Conservation (phyloP, 2,113 vertebrate species). For the Nothocercus julius region DNA sequence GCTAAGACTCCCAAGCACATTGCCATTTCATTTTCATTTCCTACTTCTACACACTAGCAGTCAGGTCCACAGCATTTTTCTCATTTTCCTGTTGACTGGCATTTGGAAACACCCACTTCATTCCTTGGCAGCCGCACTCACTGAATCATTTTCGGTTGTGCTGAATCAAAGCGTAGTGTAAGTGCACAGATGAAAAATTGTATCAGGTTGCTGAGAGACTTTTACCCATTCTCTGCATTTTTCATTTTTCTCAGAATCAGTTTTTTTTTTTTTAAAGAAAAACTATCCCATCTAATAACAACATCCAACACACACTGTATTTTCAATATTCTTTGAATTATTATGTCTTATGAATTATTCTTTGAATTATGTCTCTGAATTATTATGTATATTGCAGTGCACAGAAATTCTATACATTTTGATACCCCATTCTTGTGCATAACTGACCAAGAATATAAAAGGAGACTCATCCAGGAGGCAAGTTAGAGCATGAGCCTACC, state of each 20-base stretch:
- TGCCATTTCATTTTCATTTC: conserved; percentile 12
- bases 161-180: not conserved
- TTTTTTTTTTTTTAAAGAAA: not conserved
- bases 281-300: not conserved
- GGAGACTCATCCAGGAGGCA: not conserved
- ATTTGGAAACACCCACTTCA: conserved; percentile 38
- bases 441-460: not conserved
- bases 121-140: conserved; percentile 7
- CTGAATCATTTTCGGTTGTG: not conserved
- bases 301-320: not conserved
- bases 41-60: not conserved
- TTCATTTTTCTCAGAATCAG: not conserved
- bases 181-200: not conserved
- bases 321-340: not conserved
- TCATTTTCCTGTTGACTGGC: conserved; percentile 41
- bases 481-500: not conserved
- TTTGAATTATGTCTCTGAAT: not conserved
- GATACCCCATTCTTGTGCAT: not conserved
- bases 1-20: not conserved
- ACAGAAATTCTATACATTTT: not conserved
- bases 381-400: not conserved
- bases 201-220: not conserved
- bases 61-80: not conserved
- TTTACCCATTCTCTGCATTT: not conserved
- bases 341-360: not conserved